phyloP scores from a whole-genome alignment of 1,140 invertebrate species.

The Anthonomus grandis region DNA sequence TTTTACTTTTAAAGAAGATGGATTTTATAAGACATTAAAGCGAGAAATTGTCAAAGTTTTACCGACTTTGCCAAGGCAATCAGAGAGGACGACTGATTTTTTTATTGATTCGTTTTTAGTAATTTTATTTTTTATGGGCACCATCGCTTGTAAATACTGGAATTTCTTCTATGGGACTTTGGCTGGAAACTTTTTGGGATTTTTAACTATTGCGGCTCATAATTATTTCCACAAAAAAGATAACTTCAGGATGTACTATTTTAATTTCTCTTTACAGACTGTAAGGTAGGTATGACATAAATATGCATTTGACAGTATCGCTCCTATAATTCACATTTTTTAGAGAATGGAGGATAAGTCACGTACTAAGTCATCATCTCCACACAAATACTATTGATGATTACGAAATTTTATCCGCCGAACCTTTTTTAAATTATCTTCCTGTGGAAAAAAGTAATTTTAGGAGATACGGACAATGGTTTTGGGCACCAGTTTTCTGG shows the following conservation, averaged over 20 bases:
- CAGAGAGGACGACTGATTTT: conserved; percentile 49
- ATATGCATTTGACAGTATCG: too few relatives aligned
- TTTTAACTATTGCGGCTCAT: conserved; percentile 61
- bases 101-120: conserved; percentile 55
- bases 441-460: conserved; percentile 54
- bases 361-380: conserved; percentile 75
- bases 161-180: conserved; percentile 48
- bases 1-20: conserved; percentile 61
- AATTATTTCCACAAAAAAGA: conserved; percentile 80
- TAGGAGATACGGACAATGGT: conserved; percentile 48
- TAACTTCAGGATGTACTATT: conserved; percentile 78
- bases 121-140: conserved; percentile 52
- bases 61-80: conserved; percentile 38
- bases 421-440: conserved; percentile 69
- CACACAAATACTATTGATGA: conserved; percentile 78
- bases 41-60: conserved; percentile 49
- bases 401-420: conserved; percentile 66
- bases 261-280: conserved; percentile 65
- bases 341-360: conserved; percentile 73
- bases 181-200: conserved; percentile 55
- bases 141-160: conserved; percentile 52
- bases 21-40: conserved; percentile 66
- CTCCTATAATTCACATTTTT: too few relatives aligned
- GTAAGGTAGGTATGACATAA: conserved; percentile 56
- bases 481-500: conserved; percentile 56